A percentile compares a stretch with the other conserved stretches of the same genome.
These are phyloP conservation scores for Noctua janthina DNA, from an alignment of 2,888 invertebrate genomes.

Conservation along the genomic window DNA sequence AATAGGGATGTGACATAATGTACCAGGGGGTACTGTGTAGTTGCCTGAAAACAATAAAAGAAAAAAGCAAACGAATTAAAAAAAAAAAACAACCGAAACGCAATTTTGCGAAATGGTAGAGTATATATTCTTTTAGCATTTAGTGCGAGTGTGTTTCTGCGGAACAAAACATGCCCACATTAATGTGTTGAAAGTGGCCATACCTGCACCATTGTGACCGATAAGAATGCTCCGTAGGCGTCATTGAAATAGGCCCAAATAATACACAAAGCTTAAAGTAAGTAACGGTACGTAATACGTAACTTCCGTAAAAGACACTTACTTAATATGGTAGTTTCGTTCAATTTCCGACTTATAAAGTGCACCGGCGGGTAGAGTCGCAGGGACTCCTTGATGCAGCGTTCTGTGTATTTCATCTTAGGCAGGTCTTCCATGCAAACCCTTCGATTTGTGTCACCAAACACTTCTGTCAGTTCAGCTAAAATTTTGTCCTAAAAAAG, in stretches of 20 bases:
- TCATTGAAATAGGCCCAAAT: not conserved
- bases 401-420: slow-evolving; percentile 92
- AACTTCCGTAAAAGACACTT: slow-evolving; percentile 26
- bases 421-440: slow-evolving; percentile 90
- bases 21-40: slow-evolving; percentile 85
- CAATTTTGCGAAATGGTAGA: not conserved
- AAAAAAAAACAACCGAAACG: not conserved
- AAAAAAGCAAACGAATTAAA: not conserved
- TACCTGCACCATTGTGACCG: not conserved
- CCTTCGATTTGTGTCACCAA: slow-evolving; percentile 90
- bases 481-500: slow-evolving; percentile 63
- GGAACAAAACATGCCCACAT: not conserved
- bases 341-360: slow-evolving; percentile 89
- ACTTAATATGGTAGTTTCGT: slow-evolving; percentile 88
- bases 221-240: not conserved
- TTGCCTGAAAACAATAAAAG: slow-evolving; percentile 76
- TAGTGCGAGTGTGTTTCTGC: not conserved
- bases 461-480: slow-evolving; percentile 72
- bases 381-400: slow-evolving; percentile 92
- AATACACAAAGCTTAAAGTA: not conserved
- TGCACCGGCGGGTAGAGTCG: slow-evolving; percentile 92
- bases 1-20: slow-evolving; percentile 87
- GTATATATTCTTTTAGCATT: not conserved
- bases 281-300: not conserved
- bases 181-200: not conserved